Conservation (phyloP, 2,113 vertebrate species). For the Marmota flaviventris region DNA sequence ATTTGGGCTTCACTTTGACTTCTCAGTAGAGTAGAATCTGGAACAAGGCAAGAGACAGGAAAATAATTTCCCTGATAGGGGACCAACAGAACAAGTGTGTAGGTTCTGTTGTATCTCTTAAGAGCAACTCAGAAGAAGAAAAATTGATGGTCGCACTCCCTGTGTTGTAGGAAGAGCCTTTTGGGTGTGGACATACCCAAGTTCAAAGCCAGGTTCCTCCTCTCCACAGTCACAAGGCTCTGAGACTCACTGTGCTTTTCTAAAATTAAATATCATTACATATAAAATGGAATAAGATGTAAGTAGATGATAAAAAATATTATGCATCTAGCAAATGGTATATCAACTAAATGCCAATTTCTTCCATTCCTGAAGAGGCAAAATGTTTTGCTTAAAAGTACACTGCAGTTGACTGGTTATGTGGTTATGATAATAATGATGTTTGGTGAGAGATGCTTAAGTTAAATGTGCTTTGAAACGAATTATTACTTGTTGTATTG, state of each 20-base stretch:
- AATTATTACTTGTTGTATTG: conserved; percentile 15
- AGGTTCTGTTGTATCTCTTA: not conserved
- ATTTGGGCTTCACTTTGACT: not conserved
- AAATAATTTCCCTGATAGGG: not conserved
- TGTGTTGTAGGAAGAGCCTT: not conserved
- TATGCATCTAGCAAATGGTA: not conserved
- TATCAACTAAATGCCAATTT: not conserved
- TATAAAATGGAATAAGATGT: not conserved
- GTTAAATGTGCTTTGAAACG: not conserved
- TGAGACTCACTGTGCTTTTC: not conserved
- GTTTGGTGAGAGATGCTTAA: not conserved
- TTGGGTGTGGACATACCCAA: not conserved
- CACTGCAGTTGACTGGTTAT: not conserved
- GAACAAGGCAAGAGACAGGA: not conserved
- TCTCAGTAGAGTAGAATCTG: not conserved
- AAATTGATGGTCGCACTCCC: rapidly evolving
- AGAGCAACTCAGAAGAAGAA: not conserved
- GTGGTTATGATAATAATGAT: not conserved
- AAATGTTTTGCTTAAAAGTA: not conserved
- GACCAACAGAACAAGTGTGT: no score
- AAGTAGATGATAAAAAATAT: not conserved
- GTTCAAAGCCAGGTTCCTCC: not conserved
- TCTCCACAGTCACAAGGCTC: not conserved
- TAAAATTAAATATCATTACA: not conserved
- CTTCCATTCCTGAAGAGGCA: not conserved